Percentiles rank a stretch among this genome's conserved stretches.
These are phyloP conservation scores for Ophion costatus DNA, from an alignment of 2,888 invertebrate species.

Conservation along the genomic window DNA sequence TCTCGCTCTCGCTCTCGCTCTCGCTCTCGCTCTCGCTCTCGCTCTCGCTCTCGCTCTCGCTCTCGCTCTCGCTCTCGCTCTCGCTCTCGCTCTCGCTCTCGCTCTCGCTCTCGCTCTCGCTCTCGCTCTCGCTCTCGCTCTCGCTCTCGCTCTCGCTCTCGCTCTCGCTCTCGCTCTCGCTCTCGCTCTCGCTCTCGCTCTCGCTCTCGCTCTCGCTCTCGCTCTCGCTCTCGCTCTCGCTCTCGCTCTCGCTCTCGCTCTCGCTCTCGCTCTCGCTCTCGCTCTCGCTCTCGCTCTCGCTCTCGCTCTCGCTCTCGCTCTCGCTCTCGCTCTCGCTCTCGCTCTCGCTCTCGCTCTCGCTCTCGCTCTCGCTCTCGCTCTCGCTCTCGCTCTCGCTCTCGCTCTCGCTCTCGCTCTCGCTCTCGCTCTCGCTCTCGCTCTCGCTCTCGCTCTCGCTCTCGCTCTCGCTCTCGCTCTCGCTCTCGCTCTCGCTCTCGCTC, in stretches of 20 bases:
- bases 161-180: background rate
- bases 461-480: background rate
- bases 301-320: background rate
- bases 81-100: constrained; percentile 1
- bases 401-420: background rate
- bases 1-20: background rate
- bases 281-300: background rate
- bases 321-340: constrained; percentile 1
- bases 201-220: constrained; percentile 1
- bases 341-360: background rate
- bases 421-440: background rate
- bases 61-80: background rate
- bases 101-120: background rate
- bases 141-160: constrained; percentile 4
- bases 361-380: background rate
- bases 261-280: constrained; percentile 4
- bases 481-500: background rate
- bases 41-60: background rate
- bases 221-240: background rate
- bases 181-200: background rate
- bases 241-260: background rate
- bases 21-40: constrained; percentile 4
- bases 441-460: constrained; percentile 1
- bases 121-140: background rate
- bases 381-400: constrained; percentile 4